Conservation (phyloP, 2,113 vertebrate species). For the Mionectes macconnelli region DNA sequence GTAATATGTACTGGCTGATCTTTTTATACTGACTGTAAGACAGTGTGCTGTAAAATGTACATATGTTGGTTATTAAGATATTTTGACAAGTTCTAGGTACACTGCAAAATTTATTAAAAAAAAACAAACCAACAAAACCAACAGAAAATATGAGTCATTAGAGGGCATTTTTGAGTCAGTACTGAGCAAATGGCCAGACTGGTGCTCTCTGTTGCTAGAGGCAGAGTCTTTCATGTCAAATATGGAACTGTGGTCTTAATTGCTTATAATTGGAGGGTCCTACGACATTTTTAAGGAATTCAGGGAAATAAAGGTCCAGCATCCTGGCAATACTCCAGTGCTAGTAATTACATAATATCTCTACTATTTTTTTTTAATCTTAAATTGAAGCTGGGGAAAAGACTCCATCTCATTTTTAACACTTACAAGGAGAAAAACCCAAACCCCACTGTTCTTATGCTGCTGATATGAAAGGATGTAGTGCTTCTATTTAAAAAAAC, state of each 20-base stretch:
- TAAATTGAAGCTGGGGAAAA: not conserved
- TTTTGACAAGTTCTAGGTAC: not conserved
- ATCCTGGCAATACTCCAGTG: not conserved
- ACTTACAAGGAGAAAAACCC: not conserved
- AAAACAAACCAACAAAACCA: accelerated
- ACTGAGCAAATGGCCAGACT: not conserved
- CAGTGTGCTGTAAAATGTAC: not conserved
- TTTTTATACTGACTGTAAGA: not conserved
- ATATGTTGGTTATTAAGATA: not conserved
- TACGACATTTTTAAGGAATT: not conserved
- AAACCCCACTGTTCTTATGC: not conserved
- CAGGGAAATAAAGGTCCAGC: not conserved
- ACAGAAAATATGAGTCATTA: not conserved
- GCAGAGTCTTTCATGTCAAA: not conserved
- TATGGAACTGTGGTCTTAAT: not conserved
- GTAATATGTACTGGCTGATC: not conserved
- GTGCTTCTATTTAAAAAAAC: not conserved
- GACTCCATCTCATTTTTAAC: not conserved
- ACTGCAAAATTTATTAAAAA: not conserved
- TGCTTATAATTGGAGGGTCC: not conserved
- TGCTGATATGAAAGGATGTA: not conserved
- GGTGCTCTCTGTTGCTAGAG: not conserved
- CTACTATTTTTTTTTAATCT: not conserved
- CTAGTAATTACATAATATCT: not conserved
- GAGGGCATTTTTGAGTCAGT: not conserved